A percentile compares a stretch with the other conserved stretches of the same genome.
Evolutionary conservation across 2,888 invertebrate species (phyloP).

Genomic region (Tiliacea aurago): DNA sequence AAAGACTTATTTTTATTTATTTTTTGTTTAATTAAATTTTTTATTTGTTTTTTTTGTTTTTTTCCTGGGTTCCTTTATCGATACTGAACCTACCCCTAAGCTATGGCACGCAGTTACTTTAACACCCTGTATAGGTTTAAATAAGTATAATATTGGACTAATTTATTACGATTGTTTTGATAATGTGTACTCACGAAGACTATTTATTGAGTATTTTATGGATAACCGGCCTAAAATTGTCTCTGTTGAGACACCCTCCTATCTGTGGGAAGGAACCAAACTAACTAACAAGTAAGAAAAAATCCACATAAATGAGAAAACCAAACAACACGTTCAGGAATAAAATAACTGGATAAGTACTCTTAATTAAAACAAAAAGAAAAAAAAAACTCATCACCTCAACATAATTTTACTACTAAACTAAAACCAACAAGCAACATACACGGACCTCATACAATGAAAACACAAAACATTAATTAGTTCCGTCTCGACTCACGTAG

Average conservation of each 20-base stretch:
- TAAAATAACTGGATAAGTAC: too few relatives aligned
- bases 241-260: background rate
- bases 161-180: background rate
- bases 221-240: background rate
- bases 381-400: background rate
- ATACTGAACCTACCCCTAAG: too few relatives aligned
- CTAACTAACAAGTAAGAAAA: background rate
- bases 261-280: too few relatives aligned
- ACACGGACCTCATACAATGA: slow-evolving; percentile 30
- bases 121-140: too few relatives aligned
- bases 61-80: too few relatives aligned
- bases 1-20: too few relatives aligned
- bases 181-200: too few relatives aligned
- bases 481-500: slow-evolving; percentile 68
- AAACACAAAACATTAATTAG: slow-evolving; percentile 73
- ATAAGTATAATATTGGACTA: too few relatives aligned
- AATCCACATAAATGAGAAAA: background rate
- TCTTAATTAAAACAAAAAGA: background rate
- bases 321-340: background rate
- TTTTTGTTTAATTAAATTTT: too few relatives aligned
- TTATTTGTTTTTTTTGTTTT: too few relatives aligned
- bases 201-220: too few relatives aligned
- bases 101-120: too few relatives aligned
- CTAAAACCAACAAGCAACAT: slow-evolving; percentile 21
- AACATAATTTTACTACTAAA: background rate